Evolutionary conservation across 2,888 invertebrate species (phyloP), one percentile per base, ranked within the genome.

Genomic region (Tanytarsus gracilentus): DNA sequence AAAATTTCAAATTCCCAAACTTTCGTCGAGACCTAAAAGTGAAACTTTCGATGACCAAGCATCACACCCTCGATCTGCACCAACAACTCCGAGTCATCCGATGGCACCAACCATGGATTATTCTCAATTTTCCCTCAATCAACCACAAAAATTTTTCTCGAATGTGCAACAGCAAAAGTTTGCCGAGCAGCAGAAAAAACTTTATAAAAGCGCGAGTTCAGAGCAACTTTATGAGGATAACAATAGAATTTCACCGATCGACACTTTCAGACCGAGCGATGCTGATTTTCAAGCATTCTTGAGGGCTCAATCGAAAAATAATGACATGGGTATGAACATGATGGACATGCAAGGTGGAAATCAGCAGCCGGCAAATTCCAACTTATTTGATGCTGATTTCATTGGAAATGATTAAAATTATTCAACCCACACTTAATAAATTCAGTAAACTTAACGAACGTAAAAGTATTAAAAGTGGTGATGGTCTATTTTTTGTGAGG

Each of bases 1-100:
- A 61, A 90, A 88, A 68, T 91, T 89, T 75, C 91, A 91, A 76
- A 91, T 91, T 67, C 90, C 90, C 1, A 91, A 90, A 73, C 71
- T 90, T 62, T 85, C 85, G 1, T 83, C 84, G 3, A 69, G 78
- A 26, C 74, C 70, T 25, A 73, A 76, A n/a, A 72, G 74, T 8
- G 78, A 78, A 62, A 75, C 70, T 64, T 3, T 14, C 4, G 6
- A 25, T 11, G 5, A 33, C 26, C 72, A 75, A 3, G 70, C 71
- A 0, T 11, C 62, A 4, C 55, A 49, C 14, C 25, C 55, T 8
- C 14, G 40, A 25, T 70, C 72, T 0, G 68, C 70, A n/a, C 69
- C 68, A 4, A 58, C 23, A 9, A 58, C 58, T n/a, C 58, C 58
- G 30, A 29, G 33, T 48, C 58, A 58, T 29, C 25, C 11, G 14